Conservation (phyloP, 2,888 invertebrate species). For the Trachelus iudaicus region DNA sequence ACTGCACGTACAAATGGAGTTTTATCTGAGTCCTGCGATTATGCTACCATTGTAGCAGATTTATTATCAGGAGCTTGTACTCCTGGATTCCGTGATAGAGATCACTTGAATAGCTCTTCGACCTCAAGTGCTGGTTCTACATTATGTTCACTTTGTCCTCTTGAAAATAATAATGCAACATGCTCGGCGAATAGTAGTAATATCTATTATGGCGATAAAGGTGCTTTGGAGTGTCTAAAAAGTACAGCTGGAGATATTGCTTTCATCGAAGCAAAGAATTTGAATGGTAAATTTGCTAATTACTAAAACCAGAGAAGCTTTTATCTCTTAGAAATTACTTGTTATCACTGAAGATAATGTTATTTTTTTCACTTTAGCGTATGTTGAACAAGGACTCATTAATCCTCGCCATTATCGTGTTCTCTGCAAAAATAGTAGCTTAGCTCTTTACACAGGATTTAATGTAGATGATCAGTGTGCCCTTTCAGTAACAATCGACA, state of each 20-base stretch:
- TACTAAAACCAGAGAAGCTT: not conserved
- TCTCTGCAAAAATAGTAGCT: slow-evolving; percentile 72
- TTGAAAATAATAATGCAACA: slow-evolving; percentile 44
- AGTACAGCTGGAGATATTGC: slow-evolving; percentile 71
- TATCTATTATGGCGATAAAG: slow-evolving; percentile 71
- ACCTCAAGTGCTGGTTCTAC: slow-evolving; percentile 6
- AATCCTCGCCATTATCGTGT: slow-evolving; percentile 67
- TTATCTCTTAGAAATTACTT: not conserved
- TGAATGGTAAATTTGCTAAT: slow-evolving; percentile 57
- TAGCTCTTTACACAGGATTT: slow-evolving; percentile 68
- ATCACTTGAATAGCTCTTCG: slow-evolving; percentile 52
- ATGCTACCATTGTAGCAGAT: slow-evolving; percentile 68
- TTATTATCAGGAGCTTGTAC: slow-evolving; percentile 73
- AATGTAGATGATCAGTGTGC: slow-evolving; percentile 69
- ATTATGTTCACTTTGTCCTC: slow-evolving; percentile 46
- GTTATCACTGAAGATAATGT: not conserved
- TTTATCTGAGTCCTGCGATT: slow-evolving; percentile 70
- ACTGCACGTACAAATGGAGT: slow-evolving; percentile 67
- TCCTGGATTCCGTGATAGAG: slow-evolving; percentile 70
- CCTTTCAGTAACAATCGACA: slow-evolving; percentile 71
- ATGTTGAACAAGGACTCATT: slow-evolving; percentile 57
- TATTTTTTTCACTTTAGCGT: slow-evolving; percentile 45
- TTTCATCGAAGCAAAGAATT: slow-evolving; percentile 69
- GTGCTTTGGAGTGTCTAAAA: slow-evolving; percentile 71
- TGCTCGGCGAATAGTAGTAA: slow-evolving; percentile 70